A percentile compares a stretch with the other conserved stretches of the same genome.
Conservation (phyloP, 2,113 vertebrate genomes). For the Stictonetta naevosa region DNA sequence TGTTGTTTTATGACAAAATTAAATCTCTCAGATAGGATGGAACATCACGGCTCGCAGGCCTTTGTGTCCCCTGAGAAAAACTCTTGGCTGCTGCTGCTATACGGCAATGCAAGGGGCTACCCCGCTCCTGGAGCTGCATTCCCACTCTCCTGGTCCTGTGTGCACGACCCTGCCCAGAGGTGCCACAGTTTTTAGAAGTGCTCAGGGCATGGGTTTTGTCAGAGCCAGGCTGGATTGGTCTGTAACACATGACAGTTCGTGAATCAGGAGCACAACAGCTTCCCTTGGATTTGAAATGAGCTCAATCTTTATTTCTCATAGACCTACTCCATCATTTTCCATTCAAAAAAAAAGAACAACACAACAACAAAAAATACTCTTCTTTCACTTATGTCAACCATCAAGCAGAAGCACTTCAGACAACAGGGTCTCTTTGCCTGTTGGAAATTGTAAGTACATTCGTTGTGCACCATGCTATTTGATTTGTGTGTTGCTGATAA, state of each 20-base stretch:
- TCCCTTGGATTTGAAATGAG: neutral
- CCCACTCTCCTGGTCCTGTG: neutral
- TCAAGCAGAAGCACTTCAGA: neutral
- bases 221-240: neutral
- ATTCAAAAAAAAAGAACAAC: neutral
- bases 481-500: neutral
- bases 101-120: neutral
- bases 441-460: neutral
- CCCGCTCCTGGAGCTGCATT: neutral
- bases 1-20: neutral
- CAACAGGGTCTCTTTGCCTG: neutral
- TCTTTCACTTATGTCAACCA: neutral
- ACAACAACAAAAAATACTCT: neutral
- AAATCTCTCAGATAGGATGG: neutral
- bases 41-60: neutral
- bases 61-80: neutral
- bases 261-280: neutral
- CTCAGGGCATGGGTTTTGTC: neutral
- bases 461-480: neutral
- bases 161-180: neutral
- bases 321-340: neutral
- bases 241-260: neutral
- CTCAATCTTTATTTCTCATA: neutral
- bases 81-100: neutral
- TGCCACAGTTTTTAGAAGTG: neutral